phyloP scores from a whole-genome alignment of 2,888 invertebrate genomes.

The Tenthredo livida region DNA sequence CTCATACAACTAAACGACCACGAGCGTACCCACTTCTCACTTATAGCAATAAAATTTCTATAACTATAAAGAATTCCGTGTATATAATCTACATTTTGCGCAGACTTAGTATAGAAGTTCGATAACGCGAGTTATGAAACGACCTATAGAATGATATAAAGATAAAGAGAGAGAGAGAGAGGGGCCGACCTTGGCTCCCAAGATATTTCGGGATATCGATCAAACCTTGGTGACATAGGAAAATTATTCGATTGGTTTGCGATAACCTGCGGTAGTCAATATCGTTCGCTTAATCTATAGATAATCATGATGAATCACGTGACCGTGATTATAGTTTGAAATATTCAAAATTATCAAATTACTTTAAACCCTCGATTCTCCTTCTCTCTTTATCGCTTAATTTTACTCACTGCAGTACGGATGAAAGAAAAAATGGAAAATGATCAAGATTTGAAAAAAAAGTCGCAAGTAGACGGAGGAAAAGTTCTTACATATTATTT shows the following conservation, averaged over 20 bases:
- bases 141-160: background rate
- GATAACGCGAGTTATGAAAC: conserved; percentile 21
- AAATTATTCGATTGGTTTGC: conserved; percentile 16
- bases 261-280: background rate
- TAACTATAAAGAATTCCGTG: background rate
- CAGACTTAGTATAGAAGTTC: background rate
- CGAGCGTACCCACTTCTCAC: background rate
- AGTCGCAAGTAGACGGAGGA: no score
- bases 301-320: background rate
- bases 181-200: background rate
- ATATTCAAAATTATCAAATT: background rate
- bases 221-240: conserved; percentile 14
- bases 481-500: no score
- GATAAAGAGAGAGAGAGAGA: background rate
- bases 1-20: background rate
- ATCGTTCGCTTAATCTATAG: background rate
- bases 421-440: background rate
- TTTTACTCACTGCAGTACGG: background rate
- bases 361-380: background rate
- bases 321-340: background rate
- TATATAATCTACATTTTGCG: no score
- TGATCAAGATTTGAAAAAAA: background rate
- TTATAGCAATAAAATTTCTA: background rate
- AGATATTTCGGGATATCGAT: conserved; percentile 38
- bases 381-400: background rate